A percentile compares a stretch with the other conserved stretches of the same genome.
These are phyloP conservation scores for Centropus unirufus DNA, from an alignment of 2,113 vertebrate species.

Conservation along the genomic window DNA sequence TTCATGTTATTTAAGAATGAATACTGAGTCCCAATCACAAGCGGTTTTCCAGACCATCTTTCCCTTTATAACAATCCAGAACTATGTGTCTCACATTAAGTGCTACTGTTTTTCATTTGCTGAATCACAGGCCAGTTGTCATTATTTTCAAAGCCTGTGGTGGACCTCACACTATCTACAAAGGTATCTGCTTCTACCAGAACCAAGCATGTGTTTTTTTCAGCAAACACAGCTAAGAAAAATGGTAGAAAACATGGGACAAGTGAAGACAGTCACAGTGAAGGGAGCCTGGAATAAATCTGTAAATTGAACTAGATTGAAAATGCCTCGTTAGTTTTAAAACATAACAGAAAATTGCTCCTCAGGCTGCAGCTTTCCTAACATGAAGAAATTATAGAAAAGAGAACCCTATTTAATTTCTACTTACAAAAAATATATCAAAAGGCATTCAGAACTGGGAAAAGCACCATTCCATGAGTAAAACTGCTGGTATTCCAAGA, in stretches of 20 bases:
- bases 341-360: not conserved
- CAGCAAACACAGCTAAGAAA: not conserved
- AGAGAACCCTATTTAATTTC: not conserved
- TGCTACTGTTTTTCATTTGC: not conserved
- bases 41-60: not conserved
- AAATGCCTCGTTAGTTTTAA: not conserved
- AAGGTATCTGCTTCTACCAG: not conserved
- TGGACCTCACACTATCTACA: not conserved
- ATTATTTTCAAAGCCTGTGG: not conserved
- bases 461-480: not conserved
- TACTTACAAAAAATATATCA: not conserved
- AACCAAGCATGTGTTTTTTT: not conserved
- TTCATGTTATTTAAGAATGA: not conserved
- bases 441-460: not conserved
- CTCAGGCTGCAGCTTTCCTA: not conserved
- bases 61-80: not conserved
- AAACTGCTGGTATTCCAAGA: not conserved
- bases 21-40: not conserved
- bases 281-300: not conserved
- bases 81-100: not conserved
- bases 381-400: not conserved
- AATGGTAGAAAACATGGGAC: not conserved
- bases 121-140: not conserved
- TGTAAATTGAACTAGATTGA: not conserved
- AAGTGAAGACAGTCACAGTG: not conserved